These are phyloP conservation scores for Megaceryle alcyon DNA, from an alignment of 2,797 vertebrate genomes.

Conservation along the genomic window DNA sequence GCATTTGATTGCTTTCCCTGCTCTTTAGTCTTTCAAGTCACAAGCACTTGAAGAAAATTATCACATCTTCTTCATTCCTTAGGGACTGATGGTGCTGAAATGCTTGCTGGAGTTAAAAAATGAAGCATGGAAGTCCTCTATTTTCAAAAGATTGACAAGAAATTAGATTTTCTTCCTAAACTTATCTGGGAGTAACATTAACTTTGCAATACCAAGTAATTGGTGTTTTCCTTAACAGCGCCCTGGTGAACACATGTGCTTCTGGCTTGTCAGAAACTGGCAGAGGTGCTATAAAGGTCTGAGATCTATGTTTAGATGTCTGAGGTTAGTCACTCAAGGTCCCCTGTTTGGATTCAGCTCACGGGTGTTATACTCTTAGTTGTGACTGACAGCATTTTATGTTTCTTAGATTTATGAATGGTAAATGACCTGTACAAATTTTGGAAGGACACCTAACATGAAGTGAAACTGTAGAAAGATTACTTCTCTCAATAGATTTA, in stretches of 20 bases:
- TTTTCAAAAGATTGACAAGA: neutral
- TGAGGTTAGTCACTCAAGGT: constrained; percentile 2
- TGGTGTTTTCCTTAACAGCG: neutral
- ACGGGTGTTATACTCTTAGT: neutral
- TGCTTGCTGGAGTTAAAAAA: neutral
- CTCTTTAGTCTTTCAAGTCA: neutral
- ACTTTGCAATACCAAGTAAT: neutral
- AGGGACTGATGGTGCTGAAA: neutral
- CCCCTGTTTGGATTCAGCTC: neutral
- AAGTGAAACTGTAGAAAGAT: neutral
- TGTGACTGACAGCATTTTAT: neutral
- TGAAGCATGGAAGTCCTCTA: neutral
- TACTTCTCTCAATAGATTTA: neutral
- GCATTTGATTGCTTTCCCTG: neutral
- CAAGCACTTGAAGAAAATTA: neutral
- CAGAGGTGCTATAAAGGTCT: neutral
- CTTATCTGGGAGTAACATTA: neutral
- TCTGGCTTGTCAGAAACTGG: neutral
- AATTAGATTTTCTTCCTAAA: neutral
- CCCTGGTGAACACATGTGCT: neutral
- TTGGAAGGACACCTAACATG: neutral
- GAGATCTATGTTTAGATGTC: neutral
- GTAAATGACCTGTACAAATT: neutral
- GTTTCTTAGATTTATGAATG: neutral
- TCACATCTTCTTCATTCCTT: neutral